A percentile compares a stretch with the other conserved stretches of the same genome.
Conservation (phyloP, 2,797 vertebrate species). For the Leontocebus nigricollis region DNA sequence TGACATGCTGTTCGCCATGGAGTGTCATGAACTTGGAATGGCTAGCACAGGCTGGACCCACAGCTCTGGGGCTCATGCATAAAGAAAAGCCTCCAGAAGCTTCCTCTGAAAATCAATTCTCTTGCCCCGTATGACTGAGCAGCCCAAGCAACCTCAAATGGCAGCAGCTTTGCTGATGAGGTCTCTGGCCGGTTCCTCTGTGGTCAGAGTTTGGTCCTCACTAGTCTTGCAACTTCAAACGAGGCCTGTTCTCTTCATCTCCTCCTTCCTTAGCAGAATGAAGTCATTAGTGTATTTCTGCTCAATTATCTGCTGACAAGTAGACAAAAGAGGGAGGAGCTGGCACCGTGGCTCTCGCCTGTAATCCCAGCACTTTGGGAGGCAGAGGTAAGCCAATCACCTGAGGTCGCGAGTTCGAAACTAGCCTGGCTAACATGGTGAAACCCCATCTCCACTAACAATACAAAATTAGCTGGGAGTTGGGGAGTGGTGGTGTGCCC, state of each 20-base stretch:
- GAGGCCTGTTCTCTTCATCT: not conserved
- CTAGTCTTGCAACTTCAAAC: not conserved
- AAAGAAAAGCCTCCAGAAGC: not conserved
- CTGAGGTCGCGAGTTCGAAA: not conserved
- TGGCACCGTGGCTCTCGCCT: not conserved
- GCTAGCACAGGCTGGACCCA: too few species aligned
- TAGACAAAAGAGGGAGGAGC: not conserved
- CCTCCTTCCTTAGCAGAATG: not conserved
- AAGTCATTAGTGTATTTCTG: not conserved
- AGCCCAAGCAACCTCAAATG: not conserved
- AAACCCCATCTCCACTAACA: not conserved
- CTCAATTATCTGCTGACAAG: not conserved
- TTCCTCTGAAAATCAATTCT: not conserved
- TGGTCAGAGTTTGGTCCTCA: not conserved
- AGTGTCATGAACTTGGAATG: not conserved
- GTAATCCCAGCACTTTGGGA: not conserved
- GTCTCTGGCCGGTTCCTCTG: not conserved
- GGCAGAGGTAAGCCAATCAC: accelerated
- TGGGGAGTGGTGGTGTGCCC: not conserved
- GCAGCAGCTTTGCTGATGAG: not conserved
- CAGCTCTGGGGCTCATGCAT: not conserved
- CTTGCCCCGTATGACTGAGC: not conserved
- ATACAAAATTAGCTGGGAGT: not conserved
- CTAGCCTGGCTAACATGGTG: not conserved
- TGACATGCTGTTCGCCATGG: not conserved